Evolutionary conservation across 2,113 vertebrate genomes (phyloP), one percentile per base, ranked within the genome.

Genomic region (Chaetops frenatus): DNA sequence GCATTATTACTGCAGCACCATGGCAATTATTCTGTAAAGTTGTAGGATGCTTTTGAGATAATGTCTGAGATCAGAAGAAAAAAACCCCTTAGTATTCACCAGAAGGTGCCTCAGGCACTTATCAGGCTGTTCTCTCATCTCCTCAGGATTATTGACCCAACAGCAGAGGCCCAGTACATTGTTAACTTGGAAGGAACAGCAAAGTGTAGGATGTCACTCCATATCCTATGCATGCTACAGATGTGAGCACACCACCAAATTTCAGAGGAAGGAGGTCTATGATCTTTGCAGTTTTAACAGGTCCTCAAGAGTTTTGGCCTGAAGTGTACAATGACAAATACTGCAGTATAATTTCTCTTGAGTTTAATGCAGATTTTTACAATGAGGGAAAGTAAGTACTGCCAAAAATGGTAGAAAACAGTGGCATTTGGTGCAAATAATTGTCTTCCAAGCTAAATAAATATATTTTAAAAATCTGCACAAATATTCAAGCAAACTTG

Each of bases 401-500:
- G 10, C 40, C 23, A 84, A 82, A 85, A 93, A 6, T 40, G n/a
- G 38, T 28, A 73, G 66, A 64, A 96, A 77, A 69, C 29, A 51
- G 50, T 6, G n/a, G 5, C 58, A 76, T 79, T 95, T 78, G 23
- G 36, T 71, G 40, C 12, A 88, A 85, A 20, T 44, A 65, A 78
- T 77, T n/a, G 47, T 82, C 83, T 95, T 57, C 48, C 23, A 94
- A 95, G 44, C 35, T 72, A 94, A 96, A 88, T 6, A 58, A n/a
- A 54, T 15, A 1, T 16, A 54, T 65, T 92, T 54, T 9, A 53
- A 73, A 96, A 71, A 85, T 35, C 20, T 50, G 18, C 15, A 70
- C 13, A 76, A 58, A 91, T 92, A 47, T 97, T 66, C 38, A 93
- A 62, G 85, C 92, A 92, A 91, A 83, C 25, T 61, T 36, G 89